Conservation (phyloP, 2,797 vertebrate genomes). For the Phoeniculus purpureus region DNA sequence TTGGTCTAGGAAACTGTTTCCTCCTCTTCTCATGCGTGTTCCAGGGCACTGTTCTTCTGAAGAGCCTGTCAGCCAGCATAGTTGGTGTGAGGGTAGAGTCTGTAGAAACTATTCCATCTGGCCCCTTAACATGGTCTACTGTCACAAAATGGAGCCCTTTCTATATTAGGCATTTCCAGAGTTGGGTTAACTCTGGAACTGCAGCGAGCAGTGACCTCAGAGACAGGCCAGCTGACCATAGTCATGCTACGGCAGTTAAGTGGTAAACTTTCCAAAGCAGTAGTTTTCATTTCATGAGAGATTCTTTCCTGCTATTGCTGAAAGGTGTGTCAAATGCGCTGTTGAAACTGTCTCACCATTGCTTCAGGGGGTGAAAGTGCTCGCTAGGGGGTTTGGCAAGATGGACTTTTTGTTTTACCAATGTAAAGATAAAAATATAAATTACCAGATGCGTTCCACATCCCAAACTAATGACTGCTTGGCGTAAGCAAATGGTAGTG, state of each 20-base stretch:
- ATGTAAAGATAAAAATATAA: not conserved
- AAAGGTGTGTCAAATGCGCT: not conserved
- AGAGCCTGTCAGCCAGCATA: not conserved
- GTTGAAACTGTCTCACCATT: not conserved
- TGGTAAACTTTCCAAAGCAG: not conserved
- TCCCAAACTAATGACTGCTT: not conserved
- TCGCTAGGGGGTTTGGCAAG: not conserved
- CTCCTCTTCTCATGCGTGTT: not conserved
- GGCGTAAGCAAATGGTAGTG: slow-evolving; percentile 6
- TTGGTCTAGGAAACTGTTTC: not conserved
- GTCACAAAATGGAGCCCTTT: not conserved
- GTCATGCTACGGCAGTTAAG: not conserved
- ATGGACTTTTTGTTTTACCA: not conserved
- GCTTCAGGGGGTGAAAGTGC: not conserved
- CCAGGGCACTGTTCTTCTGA: not conserved
- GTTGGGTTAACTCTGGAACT: not conserved
- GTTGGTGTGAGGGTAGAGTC: not conserved
- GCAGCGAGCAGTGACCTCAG: not conserved
- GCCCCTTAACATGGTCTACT: not conserved
- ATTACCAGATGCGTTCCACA: not conserved
- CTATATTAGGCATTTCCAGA: not conserved
- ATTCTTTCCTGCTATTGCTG: not conserved
- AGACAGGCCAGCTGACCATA: not conserved
- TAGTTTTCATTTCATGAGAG: not conserved
- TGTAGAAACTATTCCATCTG: not conserved